These are phyloP conservation scores for Amphiprion ocellaris DNA, from an alignment of 2,113 vertebrate genomes.

Conservation along the genomic window DNA sequence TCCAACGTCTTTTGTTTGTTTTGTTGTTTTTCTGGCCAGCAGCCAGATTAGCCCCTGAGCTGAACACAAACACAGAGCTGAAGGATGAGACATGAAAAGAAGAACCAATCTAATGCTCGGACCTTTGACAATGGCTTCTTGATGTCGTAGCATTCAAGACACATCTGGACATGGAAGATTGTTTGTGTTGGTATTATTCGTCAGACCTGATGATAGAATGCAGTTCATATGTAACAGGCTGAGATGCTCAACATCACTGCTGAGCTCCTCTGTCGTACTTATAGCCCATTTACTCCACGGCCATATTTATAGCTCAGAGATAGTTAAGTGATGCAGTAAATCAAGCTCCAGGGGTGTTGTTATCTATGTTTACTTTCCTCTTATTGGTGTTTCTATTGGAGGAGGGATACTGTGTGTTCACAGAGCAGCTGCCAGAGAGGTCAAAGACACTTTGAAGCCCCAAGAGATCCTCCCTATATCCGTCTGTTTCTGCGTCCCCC, in stretches of 20 bases:
- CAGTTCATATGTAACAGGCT: conserved; percentile 21
- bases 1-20: not conserved
- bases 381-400: conserved; percentile 52
- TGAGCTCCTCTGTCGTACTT: conserved; percentile 2
- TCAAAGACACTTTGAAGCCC: conserved; percentile 64
- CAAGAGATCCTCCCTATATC: conserved; percentile 56
- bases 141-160: conserved; percentile 36
- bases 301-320: conserved; percentile 46
- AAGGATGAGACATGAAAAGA: conserved; percentile 37
- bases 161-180: conserved; percentile 30
- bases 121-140: conserved; percentile 31
- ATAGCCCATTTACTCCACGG: conserved; percentile 25
- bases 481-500: conserved; percentile 39
- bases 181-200: conserved; percentile 22
- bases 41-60: conserved; percentile 33
- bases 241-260: not conserved
- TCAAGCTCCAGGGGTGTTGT: conserved; percentile 51
- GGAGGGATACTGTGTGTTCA: conserved; percentile 38
- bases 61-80: conserved; percentile 35
- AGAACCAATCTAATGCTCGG: conserved; percentile 3
- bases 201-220: conserved; percentile 11
- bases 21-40: conserved; percentile 15
- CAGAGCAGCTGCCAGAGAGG: conserved; percentile 72
- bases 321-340: conserved; percentile 55
- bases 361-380: conserved; percentile 59